These are phyloP conservation scores for Forpus xanthops DNA, from an alignment of 2,797 vertebrate genomes.

Conservation along the genomic window DNA sequence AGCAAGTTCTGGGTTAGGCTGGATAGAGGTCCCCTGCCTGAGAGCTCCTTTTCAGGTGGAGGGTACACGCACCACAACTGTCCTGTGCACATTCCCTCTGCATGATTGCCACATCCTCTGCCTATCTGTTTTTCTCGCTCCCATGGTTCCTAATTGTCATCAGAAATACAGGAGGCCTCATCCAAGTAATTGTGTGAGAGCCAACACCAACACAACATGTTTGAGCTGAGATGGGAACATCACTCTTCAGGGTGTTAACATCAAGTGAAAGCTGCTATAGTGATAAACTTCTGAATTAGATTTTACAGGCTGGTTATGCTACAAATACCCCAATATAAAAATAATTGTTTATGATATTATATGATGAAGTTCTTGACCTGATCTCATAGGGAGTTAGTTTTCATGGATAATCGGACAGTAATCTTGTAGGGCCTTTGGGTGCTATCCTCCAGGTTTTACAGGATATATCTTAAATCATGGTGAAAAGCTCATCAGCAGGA, in stretches of 20 bases:
- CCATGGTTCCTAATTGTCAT: neutral
- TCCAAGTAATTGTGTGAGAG: neutral
- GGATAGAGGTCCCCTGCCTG: neutral
- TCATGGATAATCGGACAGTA: neutral
- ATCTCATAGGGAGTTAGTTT: neutral
- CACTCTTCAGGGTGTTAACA: neutral
- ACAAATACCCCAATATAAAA: neutral
- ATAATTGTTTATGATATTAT: neutral
- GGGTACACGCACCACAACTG: neutral
- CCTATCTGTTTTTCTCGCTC: fast-evolving
- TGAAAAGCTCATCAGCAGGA: neutral
- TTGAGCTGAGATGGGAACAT: neutral
- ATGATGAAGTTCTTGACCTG: neutral
- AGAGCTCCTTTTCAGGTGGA: neutral
- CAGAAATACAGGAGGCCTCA: neutral
- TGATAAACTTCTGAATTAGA: neutral
- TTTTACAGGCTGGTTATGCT: neutral
- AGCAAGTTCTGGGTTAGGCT: neutral
- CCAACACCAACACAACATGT: neutral
- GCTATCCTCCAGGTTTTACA: neutral
- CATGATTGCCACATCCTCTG: fast-evolving
- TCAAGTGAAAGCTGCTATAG: neutral
- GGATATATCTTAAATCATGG: neutral
- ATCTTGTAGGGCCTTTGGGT: neutral
- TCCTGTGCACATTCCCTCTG: neutral